A percentile compares a stretch with the other conserved stretches of the same genome.
Evolutionary conservation across 2,797 vertebrate genomes (phyloP).

Genomic region (Percopsis omiscomaycus): DNA sequence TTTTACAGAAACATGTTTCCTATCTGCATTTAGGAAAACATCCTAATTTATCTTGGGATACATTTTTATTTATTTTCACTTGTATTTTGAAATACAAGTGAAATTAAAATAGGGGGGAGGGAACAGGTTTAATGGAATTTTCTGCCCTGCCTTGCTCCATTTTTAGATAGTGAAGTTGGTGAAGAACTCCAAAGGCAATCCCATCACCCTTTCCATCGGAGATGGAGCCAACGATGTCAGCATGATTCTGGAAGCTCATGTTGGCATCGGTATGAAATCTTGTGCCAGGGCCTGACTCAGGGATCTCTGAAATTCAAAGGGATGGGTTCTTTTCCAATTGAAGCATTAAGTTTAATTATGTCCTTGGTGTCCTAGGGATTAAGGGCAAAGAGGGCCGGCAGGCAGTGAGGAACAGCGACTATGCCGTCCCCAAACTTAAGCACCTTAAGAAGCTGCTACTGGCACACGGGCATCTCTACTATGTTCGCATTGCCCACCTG

Average conservation of each 20-base stretch:
- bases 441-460: conserved; percentile 92
- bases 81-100: no score
- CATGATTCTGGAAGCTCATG: conserved; percentile 98
- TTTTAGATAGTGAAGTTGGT: conserved; percentile 95
- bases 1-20: no score
- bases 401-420: conserved; percentile 97
- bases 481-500: conserved; percentile 96
- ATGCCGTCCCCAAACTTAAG: conserved; percentile 96
- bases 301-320: background rate
- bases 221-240: conserved; percentile 98
- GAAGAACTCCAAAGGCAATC: conserved; percentile 92
- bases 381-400: conserved; percentile 98
- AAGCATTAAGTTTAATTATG: background rate
- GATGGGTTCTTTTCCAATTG: background rate
- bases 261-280: conserved; percentile 90
- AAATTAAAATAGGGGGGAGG: no score
- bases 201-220: conserved; percentile 92
- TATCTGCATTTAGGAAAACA: no score
- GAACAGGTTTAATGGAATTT: no score
- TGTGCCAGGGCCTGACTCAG: background rate
- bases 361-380: conserved; percentile 79
- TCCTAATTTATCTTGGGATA: no score
- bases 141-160: conserved; percentile 8
- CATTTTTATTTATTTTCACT: no score
- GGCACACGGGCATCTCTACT: conserved; percentile 96